phyloP scores from a whole-genome alignment of 2,113 vertebrate species.

The Pteropus alecto region DNA sequence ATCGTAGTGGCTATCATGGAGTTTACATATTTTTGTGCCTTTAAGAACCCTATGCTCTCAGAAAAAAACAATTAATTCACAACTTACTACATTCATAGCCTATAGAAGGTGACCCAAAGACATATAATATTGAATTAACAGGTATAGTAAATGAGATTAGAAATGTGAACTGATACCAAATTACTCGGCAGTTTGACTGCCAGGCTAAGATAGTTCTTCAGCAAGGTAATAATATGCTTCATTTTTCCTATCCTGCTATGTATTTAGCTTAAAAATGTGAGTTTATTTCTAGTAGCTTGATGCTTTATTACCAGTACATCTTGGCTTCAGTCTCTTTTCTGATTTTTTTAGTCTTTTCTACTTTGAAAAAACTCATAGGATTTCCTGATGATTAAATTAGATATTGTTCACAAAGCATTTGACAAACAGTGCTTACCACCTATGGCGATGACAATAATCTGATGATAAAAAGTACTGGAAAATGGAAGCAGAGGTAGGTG shows the following conservation, averaged over 20 bases:
- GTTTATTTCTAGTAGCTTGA: conserved; percentile 6
- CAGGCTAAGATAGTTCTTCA: not conserved
- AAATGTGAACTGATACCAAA: not conserved
- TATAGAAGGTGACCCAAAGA: not conserved
- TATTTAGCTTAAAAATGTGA: not conserved
- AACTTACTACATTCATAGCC: not conserved
- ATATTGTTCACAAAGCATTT: not conserved
- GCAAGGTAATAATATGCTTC: conserved; percentile 3
- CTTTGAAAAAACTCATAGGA: conserved; percentile 8
- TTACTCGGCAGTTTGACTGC: not conserved
- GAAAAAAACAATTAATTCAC: not conserved
- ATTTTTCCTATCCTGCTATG: not conserved
- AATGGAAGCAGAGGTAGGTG: not conserved
- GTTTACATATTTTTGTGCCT: not conserved
- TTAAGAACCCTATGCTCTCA: not conserved
- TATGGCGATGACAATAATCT: not conserved
- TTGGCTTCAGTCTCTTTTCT: not conserved
- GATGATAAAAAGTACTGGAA: not conserved
- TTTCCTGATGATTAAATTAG: conserved; percentile 33
- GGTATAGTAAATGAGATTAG: not conserved
- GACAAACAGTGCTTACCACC: not conserved
- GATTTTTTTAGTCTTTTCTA: conserved; percentile 17
- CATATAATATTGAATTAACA: not conserved
- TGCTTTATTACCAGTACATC: not conserved
- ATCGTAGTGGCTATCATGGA: not conserved